Percentiles rank a stretch among this genome's conserved stretches.
phyloP scores from a whole-genome alignment of 1,140 invertebrate genomes.

The Drepana arcuata region DNA sequence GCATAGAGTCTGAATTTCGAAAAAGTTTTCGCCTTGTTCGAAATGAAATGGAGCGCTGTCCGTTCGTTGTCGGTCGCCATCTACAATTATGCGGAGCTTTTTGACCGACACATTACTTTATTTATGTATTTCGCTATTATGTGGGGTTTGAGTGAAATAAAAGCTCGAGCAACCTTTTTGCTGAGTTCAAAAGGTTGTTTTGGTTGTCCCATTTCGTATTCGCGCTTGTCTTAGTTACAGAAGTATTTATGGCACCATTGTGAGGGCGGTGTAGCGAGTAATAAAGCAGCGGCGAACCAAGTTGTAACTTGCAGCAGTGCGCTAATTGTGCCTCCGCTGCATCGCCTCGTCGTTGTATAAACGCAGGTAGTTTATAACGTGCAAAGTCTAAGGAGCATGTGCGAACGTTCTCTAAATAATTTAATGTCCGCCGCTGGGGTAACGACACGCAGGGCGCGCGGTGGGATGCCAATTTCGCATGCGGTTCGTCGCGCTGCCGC shows the following conservation, averaged over 20 bases:
- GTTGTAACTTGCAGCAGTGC: conserved; percentile 6
- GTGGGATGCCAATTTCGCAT: conserved; percentile 23
- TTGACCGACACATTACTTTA: background rate
- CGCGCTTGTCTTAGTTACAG: background rate
- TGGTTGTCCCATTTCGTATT: too few relatives aligned
- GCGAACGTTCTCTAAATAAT: conserved; percentile 33
- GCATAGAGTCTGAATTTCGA: conserved; percentile 34
- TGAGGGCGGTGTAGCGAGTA: conserved; percentile 6
- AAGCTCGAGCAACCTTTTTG: too few relatives aligned
- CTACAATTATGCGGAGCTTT: background rate
- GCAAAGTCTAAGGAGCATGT: conserved; percentile 22
- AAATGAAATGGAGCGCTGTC: conserved; percentile 9
- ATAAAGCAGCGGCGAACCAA: conserved; percentile 7
- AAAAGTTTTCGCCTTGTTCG: conserved; percentile 39
- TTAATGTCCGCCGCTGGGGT: conserved; percentile 17
- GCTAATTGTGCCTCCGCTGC: conserved; percentile 13
- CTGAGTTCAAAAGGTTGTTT: too few relatives aligned
- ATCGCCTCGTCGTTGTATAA: conserved; percentile 4
- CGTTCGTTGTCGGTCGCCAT: too few relatives aligned
- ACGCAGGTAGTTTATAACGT: conserved; percentile 10
- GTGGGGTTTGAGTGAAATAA: background rate
- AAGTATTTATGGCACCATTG: conserved; percentile 20
- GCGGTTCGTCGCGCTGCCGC: conserved; percentile 8
- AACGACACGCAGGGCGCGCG: conserved; percentile 16
- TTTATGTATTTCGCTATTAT: background rate